A percentile compares a stretch with the other conserved stretches of the same genome.
These are phyloP conservation scores for Oscheius sp. DNA, from an alignment of 2,888 invertebrate species.

Conservation along the genomic window DNA sequence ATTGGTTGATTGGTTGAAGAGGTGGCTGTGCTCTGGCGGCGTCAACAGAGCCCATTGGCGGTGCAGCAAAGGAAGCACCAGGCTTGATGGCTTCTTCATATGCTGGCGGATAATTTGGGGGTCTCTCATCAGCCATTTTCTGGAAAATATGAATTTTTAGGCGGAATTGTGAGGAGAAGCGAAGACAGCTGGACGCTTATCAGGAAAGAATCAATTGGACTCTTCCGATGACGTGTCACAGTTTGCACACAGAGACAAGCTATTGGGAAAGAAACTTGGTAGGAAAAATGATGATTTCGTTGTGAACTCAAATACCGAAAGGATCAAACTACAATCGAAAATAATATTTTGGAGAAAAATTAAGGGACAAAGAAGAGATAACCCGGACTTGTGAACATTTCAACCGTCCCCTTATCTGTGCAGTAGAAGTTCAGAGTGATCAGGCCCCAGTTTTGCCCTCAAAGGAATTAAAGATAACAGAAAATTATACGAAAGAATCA, in stretches of 20 bases:
- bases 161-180: neutral
- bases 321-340: too few species aligned
- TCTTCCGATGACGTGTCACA: conserved; percentile 13
- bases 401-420: too few species aligned
- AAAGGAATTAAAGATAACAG: too few species aligned
- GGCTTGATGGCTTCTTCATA: conserved; percentile 25
- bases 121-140: conserved; percentile 3
- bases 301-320: neutral
- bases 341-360: neutral
- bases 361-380: neutral
- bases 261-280: conserved; percentile 1
- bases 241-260: conserved; percentile 17
- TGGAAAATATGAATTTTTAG: neutral
- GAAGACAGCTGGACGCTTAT: conserved; percentile 5
- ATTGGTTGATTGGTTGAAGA: conserved; percentile 4
- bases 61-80: neutral
- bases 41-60: conserved; percentile 3
- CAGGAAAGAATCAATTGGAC: conserved; percentile 2
- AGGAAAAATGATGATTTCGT: neutral
- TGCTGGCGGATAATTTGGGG: neutral
- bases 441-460: too few species aligned
- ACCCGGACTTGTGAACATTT: neutral
- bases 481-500: too few species aligned
- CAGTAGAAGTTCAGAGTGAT: too few species aligned
- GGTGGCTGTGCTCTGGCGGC: neutral